Evolutionary conservation across 2,113 vertebrate species (phyloP), one percentile per base, ranked within the genome.

Genomic region (Gymnogyps californianus): DNA sequence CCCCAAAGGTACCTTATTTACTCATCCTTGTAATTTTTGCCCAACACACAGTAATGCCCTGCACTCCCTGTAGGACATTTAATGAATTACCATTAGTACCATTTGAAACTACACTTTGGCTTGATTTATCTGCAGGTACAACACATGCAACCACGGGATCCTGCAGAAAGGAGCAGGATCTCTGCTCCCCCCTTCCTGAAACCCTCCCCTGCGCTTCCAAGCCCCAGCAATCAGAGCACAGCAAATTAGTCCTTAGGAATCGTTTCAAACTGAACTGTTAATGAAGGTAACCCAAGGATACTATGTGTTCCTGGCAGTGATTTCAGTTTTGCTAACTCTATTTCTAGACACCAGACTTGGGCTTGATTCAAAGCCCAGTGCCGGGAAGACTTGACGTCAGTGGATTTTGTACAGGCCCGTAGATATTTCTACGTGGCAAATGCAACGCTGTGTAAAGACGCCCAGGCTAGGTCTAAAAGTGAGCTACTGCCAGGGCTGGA

Each of bases 251-350:
- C 57, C 42, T 81, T 44, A 54, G 29, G 19, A 92, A 75, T 52
- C 0, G 2, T 76, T 91, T 89, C 70, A 65, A 59, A 83, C 44
- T 17, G 44, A 84, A 20, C 40, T n/a, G 28, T 34, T 94, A 57
- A 84, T 65, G 57, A 89, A 87, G 49, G 76, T 34, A 85, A 65
- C 61, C n/a, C 69, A 82, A 87, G 70, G 46, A 72, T 58, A 89
- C 70, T 72, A 2, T 42, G 62, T 83, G 70, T 65, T 93, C 57
- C 66, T 91, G 89, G 78, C 81, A 96, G 20, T 0, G 0, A 46
- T 32, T 91, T 94, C 78, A 54, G 42, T 87, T 95, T 89, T 89
- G 24, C 66, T 89, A 51, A 58, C 46, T 92, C 90, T 96, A 1
- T 93, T 80, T 85, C 66, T 75, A 83, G 84, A 88, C 4, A 4